Evolutionary conservation across 2,888 invertebrate genomes (phyloP).

Genomic region (Rhingia rostrata): DNA sequence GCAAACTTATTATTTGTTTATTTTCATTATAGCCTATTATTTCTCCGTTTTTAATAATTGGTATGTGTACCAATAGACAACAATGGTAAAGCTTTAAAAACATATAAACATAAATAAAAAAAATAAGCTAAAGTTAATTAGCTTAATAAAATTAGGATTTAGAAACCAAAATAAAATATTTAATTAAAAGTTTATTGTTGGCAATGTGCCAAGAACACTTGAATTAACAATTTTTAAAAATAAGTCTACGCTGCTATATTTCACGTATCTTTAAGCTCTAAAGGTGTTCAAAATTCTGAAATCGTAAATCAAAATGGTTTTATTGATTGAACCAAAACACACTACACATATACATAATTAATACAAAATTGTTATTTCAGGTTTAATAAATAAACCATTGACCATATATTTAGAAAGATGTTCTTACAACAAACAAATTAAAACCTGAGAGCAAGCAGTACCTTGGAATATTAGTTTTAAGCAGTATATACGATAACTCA

Average conservation of each 20-base stretch:
- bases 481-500: slow-evolving; percentile 5
- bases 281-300: slow-evolving; percentile 38
- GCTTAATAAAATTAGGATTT: slow-evolving; percentile 1
- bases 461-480: slow-evolving; percentile 28
- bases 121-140: background rate
- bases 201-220: slow-evolving; percentile 66
- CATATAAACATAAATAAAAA: background rate
- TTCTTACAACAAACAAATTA: slow-evolving; percentile 2
- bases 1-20: too few species aligned
- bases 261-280: background rate
- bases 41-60: background rate
- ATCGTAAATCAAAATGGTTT: background rate
- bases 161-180: slow-evolving; percentile 1
- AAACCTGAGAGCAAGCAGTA: slow-evolving; percentile 12
- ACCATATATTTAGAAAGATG: slow-evolving; percentile 1
- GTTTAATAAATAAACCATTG: background rate
- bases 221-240: background rate
- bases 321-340: background rate
- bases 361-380: background rate
- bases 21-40: background rate
- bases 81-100: slow-evolving; percentile 61
- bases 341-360: slow-evolving; percentile 1
- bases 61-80: slow-evolving; percentile 3
- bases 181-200: slow-evolving; percentile 17
- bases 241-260: background rate